Evolutionary conservation across 2,797 vertebrate species (phyloP).

Genomic region (Pogonophryne albipinna): DNA sequence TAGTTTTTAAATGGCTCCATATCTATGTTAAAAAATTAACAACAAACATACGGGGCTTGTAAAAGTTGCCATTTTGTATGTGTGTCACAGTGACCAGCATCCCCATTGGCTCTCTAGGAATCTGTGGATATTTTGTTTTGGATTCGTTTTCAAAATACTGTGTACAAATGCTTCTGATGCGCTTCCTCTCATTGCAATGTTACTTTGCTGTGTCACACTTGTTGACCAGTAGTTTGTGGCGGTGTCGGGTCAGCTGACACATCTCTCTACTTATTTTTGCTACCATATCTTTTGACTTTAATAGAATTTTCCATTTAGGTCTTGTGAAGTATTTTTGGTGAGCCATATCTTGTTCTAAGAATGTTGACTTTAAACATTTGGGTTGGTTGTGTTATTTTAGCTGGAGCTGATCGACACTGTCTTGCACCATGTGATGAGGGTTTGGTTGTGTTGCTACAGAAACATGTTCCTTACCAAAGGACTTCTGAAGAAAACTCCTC

Average conservation of each 20-base stretch:
- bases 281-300: rapidly evolving
- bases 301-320: not conserved
- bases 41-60: not conserved
- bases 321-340: not conserved
- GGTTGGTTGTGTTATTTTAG: not conserved
- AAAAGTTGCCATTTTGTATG: not conserved
- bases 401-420: not conserved
- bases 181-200: not conserved
- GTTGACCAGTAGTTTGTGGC: not conserved
- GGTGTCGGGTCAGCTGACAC: too few species aligned
- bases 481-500: constrained; percentile 15
- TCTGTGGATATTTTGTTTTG: not conserved
- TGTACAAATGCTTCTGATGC: not conserved
- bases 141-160: not conserved
- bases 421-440: not conserved
- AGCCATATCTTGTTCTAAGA: not conserved
- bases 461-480: not conserved
- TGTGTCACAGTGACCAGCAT: not conserved
- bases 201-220: not conserved
- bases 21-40: not conserved
- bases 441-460: constrained; percentile 5
- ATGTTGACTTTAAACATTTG: not conserved
- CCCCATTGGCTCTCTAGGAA: not conserved
- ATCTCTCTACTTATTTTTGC: not conserved
- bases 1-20: not conserved